Percentiles rank a stretch among this genome's conserved stretches.
Conservation (phyloP, 2,797 vertebrate species). For the Aphelocoma californica region DNA sequence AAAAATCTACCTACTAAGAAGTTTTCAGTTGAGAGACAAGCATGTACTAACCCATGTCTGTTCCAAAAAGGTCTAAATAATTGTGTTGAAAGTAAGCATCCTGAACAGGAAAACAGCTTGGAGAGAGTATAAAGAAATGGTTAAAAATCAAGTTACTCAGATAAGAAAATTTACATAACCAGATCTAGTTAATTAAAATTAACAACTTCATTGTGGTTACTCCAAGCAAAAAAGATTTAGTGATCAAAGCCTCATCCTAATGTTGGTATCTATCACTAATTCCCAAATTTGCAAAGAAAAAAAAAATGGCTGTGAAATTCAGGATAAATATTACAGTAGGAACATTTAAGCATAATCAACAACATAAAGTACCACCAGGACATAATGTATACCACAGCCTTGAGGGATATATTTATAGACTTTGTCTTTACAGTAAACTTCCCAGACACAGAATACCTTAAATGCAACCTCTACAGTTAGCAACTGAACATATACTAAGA, state of each 20-base stretch:
- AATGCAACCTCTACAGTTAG: not conserved
- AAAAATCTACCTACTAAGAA: not conserved
- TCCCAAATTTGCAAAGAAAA: not conserved
- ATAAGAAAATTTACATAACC: not conserved
- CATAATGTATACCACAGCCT: not conserved
- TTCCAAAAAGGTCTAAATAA: slow-evolving; percentile 24
- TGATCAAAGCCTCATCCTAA: not conserved
- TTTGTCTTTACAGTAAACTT: not conserved
- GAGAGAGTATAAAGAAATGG: not conserved
- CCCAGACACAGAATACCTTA: not conserved
- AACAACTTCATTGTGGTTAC: not conserved
- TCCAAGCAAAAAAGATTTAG: not conserved
- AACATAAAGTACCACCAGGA: not conserved
- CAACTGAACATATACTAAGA: not conserved
- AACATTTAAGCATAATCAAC: not conserved
- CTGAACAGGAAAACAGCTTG: not conserved
- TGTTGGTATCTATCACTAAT: not conserved
- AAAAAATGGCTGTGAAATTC: not conserved
- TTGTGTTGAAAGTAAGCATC: not conserved
- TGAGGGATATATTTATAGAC: not conserved
- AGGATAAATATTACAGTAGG: not conserved
- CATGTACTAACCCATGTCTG: slow-evolving; percentile 4
- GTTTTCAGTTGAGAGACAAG: not conserved
- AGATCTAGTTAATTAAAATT: not conserved
- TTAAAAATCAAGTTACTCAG: not conserved